phyloP scores from a whole-genome alignment of 2,113 vertebrate species.

The Gobio gobio region DNA sequence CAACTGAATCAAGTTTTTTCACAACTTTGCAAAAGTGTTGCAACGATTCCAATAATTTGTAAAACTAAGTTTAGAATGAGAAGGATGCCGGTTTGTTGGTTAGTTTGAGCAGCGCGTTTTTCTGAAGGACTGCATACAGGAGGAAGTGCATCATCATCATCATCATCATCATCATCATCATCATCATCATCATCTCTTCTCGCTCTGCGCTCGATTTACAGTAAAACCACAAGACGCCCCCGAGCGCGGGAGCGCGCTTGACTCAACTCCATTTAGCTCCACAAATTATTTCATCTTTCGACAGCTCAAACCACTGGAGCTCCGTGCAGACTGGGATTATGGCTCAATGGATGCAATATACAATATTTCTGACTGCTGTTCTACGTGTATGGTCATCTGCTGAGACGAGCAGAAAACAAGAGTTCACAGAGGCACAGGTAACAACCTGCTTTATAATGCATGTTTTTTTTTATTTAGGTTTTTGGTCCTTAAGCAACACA shows the following conservation, averaged over 20 bases:
- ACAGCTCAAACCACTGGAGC: not conserved
- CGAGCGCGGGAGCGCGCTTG: not conserved
- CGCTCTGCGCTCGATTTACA: conserved; percentile 51
- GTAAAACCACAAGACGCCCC: conserved; percentile 63
- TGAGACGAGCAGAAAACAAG: conserved; percentile 64
- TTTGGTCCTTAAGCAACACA: no score
- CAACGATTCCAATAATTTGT: no score
- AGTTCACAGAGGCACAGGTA: conserved; percentile 75
- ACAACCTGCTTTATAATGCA: not conserved
- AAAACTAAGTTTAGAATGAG: no score
- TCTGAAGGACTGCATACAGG: not conserved
- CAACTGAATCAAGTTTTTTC: no score
- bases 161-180: not conserved
- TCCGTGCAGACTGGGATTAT: conserved; percentile 58
- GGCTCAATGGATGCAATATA: conserved; percentile 44
- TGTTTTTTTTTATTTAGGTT: no score
- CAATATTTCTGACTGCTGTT: conserved; percentile 58
- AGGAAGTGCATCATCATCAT: conserved; percentile 68
- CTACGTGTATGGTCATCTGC: conserved; percentile 55
- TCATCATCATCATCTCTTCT: conserved; percentile 44
- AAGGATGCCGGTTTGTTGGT: not conserved
- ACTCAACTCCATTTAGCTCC: not conserved
- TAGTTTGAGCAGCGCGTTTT: not conserved
- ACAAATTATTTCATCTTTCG: not conserved
- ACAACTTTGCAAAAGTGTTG: no score